Base-by-base conservation (phyloP, 1,140 invertebrate species). In the Pogonomyrmex barbatus region DNA sequence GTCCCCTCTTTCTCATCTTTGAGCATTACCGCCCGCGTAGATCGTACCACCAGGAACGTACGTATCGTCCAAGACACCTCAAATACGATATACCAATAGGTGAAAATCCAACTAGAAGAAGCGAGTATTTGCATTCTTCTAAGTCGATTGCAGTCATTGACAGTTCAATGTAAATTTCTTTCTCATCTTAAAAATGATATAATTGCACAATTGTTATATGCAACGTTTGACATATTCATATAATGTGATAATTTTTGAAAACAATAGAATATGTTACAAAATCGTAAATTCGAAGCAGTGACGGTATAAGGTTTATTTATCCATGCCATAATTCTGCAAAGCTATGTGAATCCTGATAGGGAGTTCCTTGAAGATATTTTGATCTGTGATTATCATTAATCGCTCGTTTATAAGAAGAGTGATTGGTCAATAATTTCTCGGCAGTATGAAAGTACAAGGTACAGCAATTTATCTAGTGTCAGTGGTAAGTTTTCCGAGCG, bases 1-100 rank as follows among this genome's bases (percentile, higher is more conserved):
- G 88, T 82, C 88, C 90, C 92, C 92, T 88, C 91, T 79, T 92
- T 91, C 87, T 83, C 86, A 73, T 81, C 88, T 88, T 89, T 70
- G 70, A 85, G 87, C 58, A 76, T 78, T 87, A 33, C 67, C 45
- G 68, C 14, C 71, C 71, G 71, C 62, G 68, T 67, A 58, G 68
- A 79, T 52, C 63, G 56, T 65, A 36, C 36, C 45, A 47, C 68
- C 87, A 86, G 83, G 75, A 56, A 75, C 56, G 82, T 84, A 84
- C 30, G 79, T 70, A 70, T 81, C 78, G 68, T 60, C 12, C 42
- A 54, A n/a, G 45, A 68, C 65, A 68, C 42, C 65, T 68, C 36
- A 12, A n/a, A 24, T 33, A n/a, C 17, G 30, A 54, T 8, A 39
- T 39, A 62, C 17, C 56, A 54, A 54, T 2, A 6, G 2, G 24